phyloP scores from a whole-genome alignment of 1,140 invertebrate genomes.

The Callitettix versicolor region DNA sequence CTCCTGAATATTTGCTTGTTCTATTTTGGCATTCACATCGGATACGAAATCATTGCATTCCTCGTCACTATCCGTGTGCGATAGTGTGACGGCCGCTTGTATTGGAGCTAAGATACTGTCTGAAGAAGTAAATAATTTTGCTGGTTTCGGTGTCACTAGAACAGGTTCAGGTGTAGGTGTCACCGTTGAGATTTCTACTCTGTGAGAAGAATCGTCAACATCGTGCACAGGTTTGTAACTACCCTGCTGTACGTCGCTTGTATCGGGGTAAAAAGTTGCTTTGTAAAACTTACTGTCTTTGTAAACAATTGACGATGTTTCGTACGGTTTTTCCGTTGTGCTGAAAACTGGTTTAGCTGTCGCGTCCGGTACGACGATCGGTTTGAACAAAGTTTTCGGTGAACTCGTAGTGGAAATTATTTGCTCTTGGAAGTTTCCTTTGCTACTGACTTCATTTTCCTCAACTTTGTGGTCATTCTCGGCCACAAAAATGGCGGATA shows the following conservation, averaged over 20 bases:
- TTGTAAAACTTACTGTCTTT: too few relatives aligned
- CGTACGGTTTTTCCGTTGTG: not conserved
- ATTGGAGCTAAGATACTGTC: conserved; percentile 33
- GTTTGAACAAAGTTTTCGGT: conserved; percentile 4
- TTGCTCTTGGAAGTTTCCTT: not conserved
- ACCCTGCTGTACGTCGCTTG: too few relatives aligned
- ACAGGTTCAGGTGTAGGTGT: conserved; percentile 6
- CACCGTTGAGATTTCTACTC: not conserved
- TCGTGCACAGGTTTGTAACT: too few relatives aligned
- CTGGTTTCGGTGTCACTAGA: conserved; percentile 6
- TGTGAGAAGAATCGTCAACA: too few relatives aligned
- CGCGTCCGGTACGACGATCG: conserved; percentile 8
- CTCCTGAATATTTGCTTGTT: conserved; percentile 17
- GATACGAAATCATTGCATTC: conserved; percentile 19
- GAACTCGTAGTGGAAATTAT: not conserved
- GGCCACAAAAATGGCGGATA: conserved; percentile 20
- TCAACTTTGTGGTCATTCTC: conserved; percentile 11
- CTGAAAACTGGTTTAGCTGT: too few relatives aligned
- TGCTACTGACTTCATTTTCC: conserved; percentile 5
- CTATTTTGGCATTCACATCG: conserved; percentile 7
- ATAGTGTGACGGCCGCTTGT: conserved; percentile 35
- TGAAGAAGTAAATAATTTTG: conserved; percentile 23
- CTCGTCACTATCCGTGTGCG: conserved; percentile 29
- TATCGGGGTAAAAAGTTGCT: too few relatives aligned
- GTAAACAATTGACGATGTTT: not conserved